Conservation (phyloP, 2,113 vertebrate genomes). For the Syrrhaptes paradoxus region DNA sequence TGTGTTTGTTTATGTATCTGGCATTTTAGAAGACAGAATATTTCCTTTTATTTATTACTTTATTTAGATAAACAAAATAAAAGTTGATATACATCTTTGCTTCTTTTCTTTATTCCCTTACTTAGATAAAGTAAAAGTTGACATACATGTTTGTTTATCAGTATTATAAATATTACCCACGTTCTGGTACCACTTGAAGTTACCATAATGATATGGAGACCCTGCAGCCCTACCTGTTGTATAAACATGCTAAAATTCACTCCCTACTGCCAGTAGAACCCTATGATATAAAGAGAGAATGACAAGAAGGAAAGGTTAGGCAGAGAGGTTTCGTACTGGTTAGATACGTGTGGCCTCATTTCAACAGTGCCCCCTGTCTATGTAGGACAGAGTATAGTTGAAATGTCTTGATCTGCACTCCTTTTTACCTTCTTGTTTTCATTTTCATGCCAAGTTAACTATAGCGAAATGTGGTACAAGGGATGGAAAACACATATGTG, state of each 20-base stretch:
- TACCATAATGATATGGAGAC: background rate
- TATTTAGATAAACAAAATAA: background rate
- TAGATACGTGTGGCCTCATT: background rate
- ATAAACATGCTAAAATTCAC: background rate
- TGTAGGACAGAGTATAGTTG: background rate
- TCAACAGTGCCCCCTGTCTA: background rate
- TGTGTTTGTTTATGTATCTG: background rate
- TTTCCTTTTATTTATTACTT: background rate
- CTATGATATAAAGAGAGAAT: background rate
- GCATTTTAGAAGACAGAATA: background rate
- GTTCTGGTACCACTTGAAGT: background rate
- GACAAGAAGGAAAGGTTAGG: background rate
- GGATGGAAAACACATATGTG: accelerated
- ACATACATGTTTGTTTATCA: background rate
- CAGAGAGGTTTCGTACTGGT: background rate
- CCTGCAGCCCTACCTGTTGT: background rate
- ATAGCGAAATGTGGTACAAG: background rate
- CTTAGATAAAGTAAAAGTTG: background rate
- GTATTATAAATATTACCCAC: background rate
- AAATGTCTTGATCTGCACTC: background rate
- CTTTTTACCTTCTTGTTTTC: background rate
- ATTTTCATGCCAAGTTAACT: background rate
- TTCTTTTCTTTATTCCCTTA: background rate
- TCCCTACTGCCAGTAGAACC: background rate
- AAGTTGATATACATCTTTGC: background rate